phyloP scores from a whole-genome alignment of 2,113 vertebrate genomes.

The Thomomys bottae region DNA sequence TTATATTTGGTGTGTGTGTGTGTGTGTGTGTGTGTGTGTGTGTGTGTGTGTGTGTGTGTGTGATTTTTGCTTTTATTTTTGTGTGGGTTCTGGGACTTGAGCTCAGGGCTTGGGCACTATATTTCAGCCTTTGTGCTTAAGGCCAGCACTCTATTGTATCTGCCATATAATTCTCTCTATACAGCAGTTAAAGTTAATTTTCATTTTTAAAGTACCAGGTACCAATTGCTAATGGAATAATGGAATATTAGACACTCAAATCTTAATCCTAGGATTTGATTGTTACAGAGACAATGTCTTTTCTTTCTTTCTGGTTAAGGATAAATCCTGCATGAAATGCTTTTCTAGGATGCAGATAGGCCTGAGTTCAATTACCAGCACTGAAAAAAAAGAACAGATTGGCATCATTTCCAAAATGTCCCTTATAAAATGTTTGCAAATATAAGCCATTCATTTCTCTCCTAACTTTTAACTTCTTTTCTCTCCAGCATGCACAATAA shows the following conservation, averaged over 20 bases:
- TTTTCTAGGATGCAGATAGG: not conserved
- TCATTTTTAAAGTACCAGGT: constrained; percentile 3
- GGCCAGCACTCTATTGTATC: not conserved
- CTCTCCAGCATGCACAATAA: not conserved
- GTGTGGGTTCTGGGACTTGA: too few species aligned
- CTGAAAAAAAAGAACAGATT: too few species aligned
- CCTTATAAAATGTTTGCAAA: not conserved
- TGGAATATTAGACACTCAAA: not conserved
- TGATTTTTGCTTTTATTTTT: too few species aligned
- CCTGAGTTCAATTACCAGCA: too few species aligned
- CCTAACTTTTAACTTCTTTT: not conserved
- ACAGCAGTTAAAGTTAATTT: not conserved
- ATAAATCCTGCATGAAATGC: not conserved
- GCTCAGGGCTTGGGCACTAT: too few species aligned
- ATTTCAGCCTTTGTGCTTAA: too few species aligned
- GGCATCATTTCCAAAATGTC: not conserved
- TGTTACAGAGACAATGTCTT: not conserved
- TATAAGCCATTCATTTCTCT: not conserved
- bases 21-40: too few species aligned
- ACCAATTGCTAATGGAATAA: not conserved
- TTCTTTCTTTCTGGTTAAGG: not conserved
- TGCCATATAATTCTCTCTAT: not conserved
- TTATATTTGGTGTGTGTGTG: too few species aligned
- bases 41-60: too few species aligned
- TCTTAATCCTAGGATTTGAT: not conserved